Evolutionary conservation across 2,113 vertebrate genomes (phyloP), one percentile per base, ranked within the genome.

Genomic region (Craseonycteris thonglongyai): DNA sequence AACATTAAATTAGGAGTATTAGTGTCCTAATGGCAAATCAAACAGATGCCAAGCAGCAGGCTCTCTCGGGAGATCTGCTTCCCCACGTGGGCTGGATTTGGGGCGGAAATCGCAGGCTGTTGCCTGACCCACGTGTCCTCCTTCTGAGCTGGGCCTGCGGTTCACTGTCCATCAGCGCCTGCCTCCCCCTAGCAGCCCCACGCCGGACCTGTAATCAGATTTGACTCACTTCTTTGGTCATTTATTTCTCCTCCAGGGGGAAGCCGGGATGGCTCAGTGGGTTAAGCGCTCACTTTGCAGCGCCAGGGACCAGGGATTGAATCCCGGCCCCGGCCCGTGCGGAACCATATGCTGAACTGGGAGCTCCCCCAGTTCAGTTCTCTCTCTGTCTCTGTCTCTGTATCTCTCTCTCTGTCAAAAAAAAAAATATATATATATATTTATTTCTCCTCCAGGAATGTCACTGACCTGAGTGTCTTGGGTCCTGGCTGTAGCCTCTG

Each of bases 1-100:
- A 71, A 91, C 76, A 74, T 83, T 92, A 92, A 94, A 94, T 93
- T 87, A 83, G 91, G 65, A 90, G 49, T 40, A 47, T 35, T 45
- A 26, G 38, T 68, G 68, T 78, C 68, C 75, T 72, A 47, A 83
- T 38, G 56, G 75, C 22, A 69, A 72, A 89, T 86, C 84, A 80
- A 84, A 68, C 42, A 56, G 90, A 88, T 16, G 30, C 9, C 65
- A 24, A 4, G 21, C 66, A 19, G 58, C 68, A 7, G 35, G 30
- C 26, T 51, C 38, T 76, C 47, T 9, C 9, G 75, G 75, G 93
- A 45, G 75, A 33, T 42, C n/a, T 22, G 66, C 61, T 18, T 49
- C 45, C 28, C 59, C 35, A 6, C 0, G 1, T 7, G 40, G 38
- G 33, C 1, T 45, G 84, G 66, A 16, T 40, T 40, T 28, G 61